A percentile compares a stretch with the other conserved stretches of the same genome.
Evolutionary conservation across 2,797 vertebrate species (phyloP).

Genomic region (Sardinella longiceps): DNA sequence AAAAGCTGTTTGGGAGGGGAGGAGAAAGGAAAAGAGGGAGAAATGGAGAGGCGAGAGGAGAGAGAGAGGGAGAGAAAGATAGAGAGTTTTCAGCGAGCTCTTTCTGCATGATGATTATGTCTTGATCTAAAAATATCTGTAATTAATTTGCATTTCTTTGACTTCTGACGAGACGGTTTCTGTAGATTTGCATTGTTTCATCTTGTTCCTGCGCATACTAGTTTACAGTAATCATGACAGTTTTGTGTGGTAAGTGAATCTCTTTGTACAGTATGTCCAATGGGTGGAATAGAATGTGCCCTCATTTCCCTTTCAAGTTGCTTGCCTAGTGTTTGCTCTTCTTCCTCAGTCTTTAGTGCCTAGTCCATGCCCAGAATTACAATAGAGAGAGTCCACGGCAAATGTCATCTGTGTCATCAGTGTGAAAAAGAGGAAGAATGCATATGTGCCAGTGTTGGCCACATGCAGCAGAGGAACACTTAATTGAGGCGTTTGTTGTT

Average conservation of each 20-base stretch:
- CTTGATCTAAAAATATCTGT: background rate
- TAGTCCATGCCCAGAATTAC: background rate
- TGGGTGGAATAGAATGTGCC: background rate
- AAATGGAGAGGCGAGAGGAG: background rate
- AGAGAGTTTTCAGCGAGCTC: background rate
- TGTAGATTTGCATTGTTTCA: background rate
- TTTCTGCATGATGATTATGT: background rate
- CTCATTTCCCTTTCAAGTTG: background rate
- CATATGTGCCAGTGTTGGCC: background rate
- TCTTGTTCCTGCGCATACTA: background rate
- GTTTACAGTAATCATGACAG: background rate
- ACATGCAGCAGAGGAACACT: background rate
- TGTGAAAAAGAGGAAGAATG: background rate
- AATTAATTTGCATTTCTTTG: slow-evolving; percentile 1
- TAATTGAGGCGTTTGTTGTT: background rate
- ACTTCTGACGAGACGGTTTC: background rate
- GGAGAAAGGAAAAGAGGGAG: background rate
- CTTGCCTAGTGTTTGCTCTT: background rate
- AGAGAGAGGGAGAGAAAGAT: background rate
- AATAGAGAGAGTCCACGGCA: background rate
- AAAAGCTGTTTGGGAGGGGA: background rate
- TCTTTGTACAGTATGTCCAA: background rate
- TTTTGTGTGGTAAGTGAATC: background rate
- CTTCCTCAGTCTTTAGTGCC: background rate
- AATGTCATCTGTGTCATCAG: background rate